Percentiles rank a stretch among this genome's conserved stretches.
Conservation (phyloP, 92 coral and sea anemone species). For the Anthopleura xanthogrammica region DNA sequence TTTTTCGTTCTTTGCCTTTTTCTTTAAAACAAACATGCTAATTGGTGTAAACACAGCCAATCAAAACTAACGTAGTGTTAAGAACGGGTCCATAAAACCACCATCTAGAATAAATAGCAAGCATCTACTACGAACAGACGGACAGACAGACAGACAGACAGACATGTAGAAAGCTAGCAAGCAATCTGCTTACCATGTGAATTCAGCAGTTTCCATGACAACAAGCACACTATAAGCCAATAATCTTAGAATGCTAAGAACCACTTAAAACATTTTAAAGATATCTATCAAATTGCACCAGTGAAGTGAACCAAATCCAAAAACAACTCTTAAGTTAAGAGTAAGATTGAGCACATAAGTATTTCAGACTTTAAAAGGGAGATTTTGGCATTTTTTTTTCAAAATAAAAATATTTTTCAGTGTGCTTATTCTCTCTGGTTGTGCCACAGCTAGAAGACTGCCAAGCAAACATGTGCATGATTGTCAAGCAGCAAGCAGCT, state of each 20-base stretch:
- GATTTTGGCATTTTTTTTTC: background rate
- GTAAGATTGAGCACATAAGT: too few species aligned
- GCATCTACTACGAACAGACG: constrained; percentile 5
- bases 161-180: background rate
- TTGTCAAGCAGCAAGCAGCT: constrained; percentile 23
- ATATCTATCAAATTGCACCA: background rate
- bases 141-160: constrained; percentile 12
- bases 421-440: constrained; percentile 28
- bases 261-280: background rate
- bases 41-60: background rate
- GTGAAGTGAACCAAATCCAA: background rate
- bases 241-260: background rate
- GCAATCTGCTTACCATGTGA: constrained; percentile 12
- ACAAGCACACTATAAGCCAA: background rate
- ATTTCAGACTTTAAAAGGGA: too few species aligned
- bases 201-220: constrained; percentile 2
- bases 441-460: constrained; percentile 39
- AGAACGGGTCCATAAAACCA: constrained; percentile 14
- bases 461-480: constrained; percentile 20
- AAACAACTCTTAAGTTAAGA: too few species aligned
- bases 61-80: too few species aligned
- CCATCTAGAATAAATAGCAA: constrained; percentile 14
- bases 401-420: background rate
- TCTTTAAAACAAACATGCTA: background rate
- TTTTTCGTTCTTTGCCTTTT: background rate